These are phyloP conservation scores for Wiebesia pumilae DNA, from an alignment of 1,140 invertebrate genomes.

Conservation along the genomic window DNA sequence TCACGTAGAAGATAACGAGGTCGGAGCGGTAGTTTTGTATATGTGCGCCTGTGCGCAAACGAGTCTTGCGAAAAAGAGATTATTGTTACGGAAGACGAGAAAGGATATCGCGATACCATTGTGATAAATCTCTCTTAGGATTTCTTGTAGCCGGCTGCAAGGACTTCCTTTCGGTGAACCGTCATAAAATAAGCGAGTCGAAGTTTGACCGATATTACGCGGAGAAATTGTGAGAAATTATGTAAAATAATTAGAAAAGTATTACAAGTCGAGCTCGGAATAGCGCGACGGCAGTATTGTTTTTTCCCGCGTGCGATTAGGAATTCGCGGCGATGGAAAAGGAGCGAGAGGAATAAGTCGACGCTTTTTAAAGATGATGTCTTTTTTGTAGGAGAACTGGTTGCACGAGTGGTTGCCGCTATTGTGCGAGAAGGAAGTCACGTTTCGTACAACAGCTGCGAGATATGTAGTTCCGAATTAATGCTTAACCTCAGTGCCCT, in stretches of 20 bases:
- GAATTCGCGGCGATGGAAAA: neutral
- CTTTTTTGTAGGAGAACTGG: conserved; percentile 2
- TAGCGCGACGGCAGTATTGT: neutral
- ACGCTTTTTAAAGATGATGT: conserved; percentile 11
- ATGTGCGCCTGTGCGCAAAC: neutral
- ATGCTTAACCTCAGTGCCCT: neutral
- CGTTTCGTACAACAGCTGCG: neutral
- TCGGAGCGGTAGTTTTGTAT: neutral
- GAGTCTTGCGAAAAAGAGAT: conserved; percentile 12
- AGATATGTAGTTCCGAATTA: neutral
- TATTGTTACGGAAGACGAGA: neutral
- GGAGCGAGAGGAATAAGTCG: neutral
- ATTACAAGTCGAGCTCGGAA: neutral
- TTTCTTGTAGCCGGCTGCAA: neutral
- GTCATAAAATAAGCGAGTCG: neutral
- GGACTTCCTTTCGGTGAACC: neutral
- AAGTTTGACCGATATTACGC: neutral
- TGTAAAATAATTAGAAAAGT: conserved; percentile 11
- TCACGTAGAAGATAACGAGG: neutral
- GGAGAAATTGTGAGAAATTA: neutral
- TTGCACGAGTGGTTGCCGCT: neutral
- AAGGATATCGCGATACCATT: conserved; percentile 16
- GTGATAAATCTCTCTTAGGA: neutral
- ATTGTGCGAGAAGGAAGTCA: neutral
- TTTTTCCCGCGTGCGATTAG: neutral